A percentile compares a stretch with the other conserved stretches of the same genome.
Evolutionary conservation across 2,888 invertebrate genomes (phyloP).

Genomic region (Drosophila putrida): DNA sequence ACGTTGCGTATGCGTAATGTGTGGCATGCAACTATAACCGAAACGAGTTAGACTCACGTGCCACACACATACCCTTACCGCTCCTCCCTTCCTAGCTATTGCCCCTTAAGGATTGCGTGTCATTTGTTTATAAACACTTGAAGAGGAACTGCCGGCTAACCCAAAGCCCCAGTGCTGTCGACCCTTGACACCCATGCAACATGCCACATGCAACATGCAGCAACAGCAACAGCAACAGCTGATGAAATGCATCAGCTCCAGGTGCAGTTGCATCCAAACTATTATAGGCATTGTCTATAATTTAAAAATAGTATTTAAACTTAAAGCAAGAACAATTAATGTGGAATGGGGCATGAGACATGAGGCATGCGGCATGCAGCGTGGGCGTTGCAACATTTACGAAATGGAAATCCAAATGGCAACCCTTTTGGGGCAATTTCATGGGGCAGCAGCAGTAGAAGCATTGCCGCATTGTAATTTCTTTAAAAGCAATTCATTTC

Average conservation of each 20-base stretch:
- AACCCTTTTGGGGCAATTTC: slow-evolving; percentile 49
- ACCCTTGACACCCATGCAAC: slow-evolving; percentile 57
- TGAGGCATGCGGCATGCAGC: slow-evolving; percentile 2
- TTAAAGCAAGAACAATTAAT: neutral
- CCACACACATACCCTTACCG: slow-evolving; percentile 17
- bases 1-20: slow-evolving; percentile 73
- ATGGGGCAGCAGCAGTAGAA: slow-evolving; percentile 6
- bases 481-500: slow-evolving; percentile 83
- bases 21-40: slow-evolving; percentile 55
- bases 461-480: slow-evolving; percentile 78
- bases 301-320: neutral
- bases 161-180: slow-evolving; percentile 62
- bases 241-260: slow-evolving; percentile 24
- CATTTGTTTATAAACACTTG: slow-evolving; percentile 83
- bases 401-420: slow-evolving; percentile 50
- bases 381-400: slow-evolving; percentile 24
- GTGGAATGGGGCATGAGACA: neutral
- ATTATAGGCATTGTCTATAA: slow-evolving; percentile 14
- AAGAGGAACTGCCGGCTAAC: slow-evolving; percentile 50
- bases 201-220: slow-evolving; percentile 16
- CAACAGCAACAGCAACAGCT: slow-evolving; percentile 41
- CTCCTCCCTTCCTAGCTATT: slow-evolving; percentile 23
- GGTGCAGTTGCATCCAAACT: slow-evolving; percentile 31
- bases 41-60: slow-evolving; percentile 49
- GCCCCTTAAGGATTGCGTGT: slow-evolving; percentile 79